Conservation (phyloP, 2,888 invertebrate genomes). For the Podabrus alpinus region DNA sequence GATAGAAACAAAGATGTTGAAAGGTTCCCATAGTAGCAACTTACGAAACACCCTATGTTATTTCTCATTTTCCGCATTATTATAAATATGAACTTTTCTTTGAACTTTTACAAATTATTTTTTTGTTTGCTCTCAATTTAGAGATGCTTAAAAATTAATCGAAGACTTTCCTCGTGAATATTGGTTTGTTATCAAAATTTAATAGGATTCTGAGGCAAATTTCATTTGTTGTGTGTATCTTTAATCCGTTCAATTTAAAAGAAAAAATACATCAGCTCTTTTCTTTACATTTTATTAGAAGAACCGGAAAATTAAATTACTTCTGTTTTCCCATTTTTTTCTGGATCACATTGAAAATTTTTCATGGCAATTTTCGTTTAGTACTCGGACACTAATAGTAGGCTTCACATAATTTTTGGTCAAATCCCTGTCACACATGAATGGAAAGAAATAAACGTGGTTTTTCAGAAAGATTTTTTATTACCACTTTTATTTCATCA, state of each 20-base stretch:
- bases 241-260: not conserved
- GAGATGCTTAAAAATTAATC: conserved; percentile 2
- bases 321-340: not conserved
- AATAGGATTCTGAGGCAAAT: not conserved
- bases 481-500: not conserved
- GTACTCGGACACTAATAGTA: not conserved
- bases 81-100: not conserved
- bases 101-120: not conserved
- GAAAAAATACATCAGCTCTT: not conserved
- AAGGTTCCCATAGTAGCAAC: not conserved
- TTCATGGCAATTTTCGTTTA: not conserved
- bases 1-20: no score
- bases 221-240: not conserved
- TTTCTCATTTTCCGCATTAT: not conserved
- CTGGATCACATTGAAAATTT: not conserved
- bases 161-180: not conserved
- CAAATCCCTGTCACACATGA: not conserved
- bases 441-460: not conserved
- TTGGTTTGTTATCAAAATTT: conserved; percentile 7
- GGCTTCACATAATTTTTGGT: not conserved
- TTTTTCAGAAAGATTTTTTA: not conserved
- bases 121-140: not conserved
- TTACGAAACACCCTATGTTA: not conserved
- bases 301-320: not conserved
- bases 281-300: not conserved